Base-by-base conservation (phyloP, 1,140 invertebrate genomes). In the Cyphomyrmex costatus region DNA sequence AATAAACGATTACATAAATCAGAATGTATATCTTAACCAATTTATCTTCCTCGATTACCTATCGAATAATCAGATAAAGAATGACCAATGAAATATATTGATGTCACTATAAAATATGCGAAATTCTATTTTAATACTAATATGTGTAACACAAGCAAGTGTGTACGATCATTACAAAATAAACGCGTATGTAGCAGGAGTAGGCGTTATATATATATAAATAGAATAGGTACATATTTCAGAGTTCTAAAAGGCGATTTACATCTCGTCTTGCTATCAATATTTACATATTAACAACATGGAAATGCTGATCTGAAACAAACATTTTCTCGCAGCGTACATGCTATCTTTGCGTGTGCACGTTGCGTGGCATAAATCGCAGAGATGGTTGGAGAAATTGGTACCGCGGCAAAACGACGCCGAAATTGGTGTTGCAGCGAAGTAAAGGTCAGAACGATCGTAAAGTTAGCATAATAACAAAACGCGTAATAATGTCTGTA, bases 381-480 rank as follows among this genome's bases (percentile, higher is more conserved):
- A 49, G 21, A 63, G 4, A 4, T 12, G 10, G 1, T 46, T 8
- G 46, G 27, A 21, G 63, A 33, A 33, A 70, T 46, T 27, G 33
- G 6, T 36, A 36, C n/a, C 33, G 46, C 33, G 49, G 30, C n/a
- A 42, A 58, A 63, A 46, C 46, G 16, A 46, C 36, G 33, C 27
- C 76, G 16, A 79, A 88, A 89, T 76, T 76, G 80, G 21, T 53
- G 46, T 19, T 8, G 79, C 74, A 68, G 16, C 61, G 77, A 89
- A 77, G 53, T 73, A 92, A 92, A 90, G 90, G 89, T 88, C 89
- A 86, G 87, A 68, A 63, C 21, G 77, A 21, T 87, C 86, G 82
- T 92, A 90, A 92, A 92, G 77, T 86, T 86, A 84, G 79, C 60
- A 79, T 68, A 84, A 89, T 71, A 84, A 91, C 89, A 89, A 90